Evolutionary conservation across 2,797 vertebrate species (phyloP).

Genomic region (Huso huso): DNA sequence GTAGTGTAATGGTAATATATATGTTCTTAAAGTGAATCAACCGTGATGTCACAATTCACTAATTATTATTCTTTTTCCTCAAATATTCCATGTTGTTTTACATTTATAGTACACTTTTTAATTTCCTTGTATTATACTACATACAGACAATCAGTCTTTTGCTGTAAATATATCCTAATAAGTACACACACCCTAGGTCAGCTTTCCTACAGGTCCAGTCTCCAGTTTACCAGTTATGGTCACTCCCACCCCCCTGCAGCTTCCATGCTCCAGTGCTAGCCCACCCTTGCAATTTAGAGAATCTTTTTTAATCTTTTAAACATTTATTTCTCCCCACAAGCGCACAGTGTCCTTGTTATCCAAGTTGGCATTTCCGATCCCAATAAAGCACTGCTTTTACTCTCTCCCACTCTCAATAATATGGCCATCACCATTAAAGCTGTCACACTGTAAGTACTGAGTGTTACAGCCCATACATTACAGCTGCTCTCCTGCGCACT

Average conservation of each 20-base stretch:
- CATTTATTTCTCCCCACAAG: constrained; percentile 1
- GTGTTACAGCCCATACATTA: constrained; percentile 61
- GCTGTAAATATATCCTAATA: constrained; percentile 27
- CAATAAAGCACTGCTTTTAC: constrained; percentile 37
- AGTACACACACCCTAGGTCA: too few relatives aligned
- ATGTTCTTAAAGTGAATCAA: too few relatives aligned
- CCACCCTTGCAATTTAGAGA: background rate
- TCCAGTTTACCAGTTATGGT: too few relatives aligned
- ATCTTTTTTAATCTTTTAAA: background rate
- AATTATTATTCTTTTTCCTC: constrained; percentile 9
- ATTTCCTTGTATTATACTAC: constrained; percentile 15
- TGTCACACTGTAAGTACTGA: constrained; percentile 58
- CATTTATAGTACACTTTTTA: constrained; percentile 1
- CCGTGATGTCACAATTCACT: background rate
- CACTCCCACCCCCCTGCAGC: too few relatives aligned
- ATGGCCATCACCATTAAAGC: constrained; percentile 74
- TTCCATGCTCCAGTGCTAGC: background rate
- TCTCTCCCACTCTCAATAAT: constrained; percentile 63
- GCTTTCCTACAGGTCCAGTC: too few relatives aligned
- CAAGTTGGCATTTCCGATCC: constrained; percentile 23
- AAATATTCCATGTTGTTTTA: constrained; percentile 8
- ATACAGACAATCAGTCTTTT: constrained; percentile 25
- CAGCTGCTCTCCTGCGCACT: constrained; percentile 33
- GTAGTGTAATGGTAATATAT: too few relatives aligned
- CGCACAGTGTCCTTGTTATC: constrained; percentile 30